A percentile compares a stretch with the other conserved stretches of the same genome.
Conservation (phyloP, 1,140 invertebrate genomes). For the Bombus affinis region DNA sequence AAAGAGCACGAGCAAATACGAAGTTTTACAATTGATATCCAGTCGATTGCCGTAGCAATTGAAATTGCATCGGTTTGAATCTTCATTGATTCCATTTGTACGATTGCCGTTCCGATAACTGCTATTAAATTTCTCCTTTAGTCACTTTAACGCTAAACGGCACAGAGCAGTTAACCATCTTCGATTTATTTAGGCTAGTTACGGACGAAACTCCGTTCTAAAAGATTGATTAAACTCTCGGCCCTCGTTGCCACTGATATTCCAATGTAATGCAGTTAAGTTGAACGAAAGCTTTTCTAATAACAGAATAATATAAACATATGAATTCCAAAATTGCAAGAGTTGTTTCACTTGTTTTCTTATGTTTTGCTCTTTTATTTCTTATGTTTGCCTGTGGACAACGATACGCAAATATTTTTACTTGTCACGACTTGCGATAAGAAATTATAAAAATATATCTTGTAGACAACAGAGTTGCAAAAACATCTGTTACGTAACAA, state of each 20-base stretch:
- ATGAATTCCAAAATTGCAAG: too few species aligned
- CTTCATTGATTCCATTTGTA: neutral
- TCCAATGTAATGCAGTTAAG: neutral
- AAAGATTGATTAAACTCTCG: neutral
- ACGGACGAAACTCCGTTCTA: neutral
- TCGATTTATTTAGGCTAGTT: neutral
- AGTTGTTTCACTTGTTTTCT: too few species aligned
- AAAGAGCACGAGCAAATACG: neutral
- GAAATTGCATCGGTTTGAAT: neutral
- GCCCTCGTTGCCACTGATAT: neutral
- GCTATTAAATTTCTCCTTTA: neutral
- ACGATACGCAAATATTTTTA: too few species aligned
- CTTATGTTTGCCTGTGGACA: too few species aligned
- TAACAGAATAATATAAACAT: too few species aligned
- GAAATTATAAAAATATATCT: too few species aligned
- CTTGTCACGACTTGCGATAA: too few species aligned
- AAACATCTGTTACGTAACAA: neutral
- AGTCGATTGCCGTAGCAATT: neutral
- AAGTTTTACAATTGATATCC: constrained; percentile 13
- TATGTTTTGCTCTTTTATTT: too few species aligned
- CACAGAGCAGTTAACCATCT: neutral
- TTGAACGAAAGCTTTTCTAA: too few species aligned
- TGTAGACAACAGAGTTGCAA: neutral
- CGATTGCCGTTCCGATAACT: neutral
- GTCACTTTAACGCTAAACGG: neutral